Evolutionary conservation across 2,797 vertebrate species (phyloP).

Genomic region (Loris lydekkerianus): DNA sequence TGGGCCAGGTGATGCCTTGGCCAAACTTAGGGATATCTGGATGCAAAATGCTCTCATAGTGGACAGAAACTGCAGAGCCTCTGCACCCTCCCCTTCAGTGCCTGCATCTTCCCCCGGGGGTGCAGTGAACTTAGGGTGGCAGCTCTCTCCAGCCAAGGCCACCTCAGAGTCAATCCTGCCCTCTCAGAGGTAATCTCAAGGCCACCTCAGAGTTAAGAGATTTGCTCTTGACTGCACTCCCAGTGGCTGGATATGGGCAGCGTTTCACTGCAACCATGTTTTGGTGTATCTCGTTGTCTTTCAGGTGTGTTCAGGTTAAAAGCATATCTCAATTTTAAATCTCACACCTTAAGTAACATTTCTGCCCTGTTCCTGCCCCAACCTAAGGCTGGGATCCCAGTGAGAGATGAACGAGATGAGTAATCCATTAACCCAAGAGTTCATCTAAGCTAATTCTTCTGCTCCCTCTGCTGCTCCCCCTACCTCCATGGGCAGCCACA

Average conservation of each 20-base stretch:
- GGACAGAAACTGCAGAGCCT: not conserved
- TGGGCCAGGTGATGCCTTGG: not conserved
- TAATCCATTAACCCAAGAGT: not conserved
- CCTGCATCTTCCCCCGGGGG: not conserved
- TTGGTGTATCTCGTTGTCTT: not conserved
- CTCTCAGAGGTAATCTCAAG: no score
- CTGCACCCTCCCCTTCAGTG: not conserved
- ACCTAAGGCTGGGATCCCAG: not conserved
- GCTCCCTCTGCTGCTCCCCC: not conserved
- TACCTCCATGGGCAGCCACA: not conserved
- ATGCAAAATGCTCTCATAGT: not conserved
- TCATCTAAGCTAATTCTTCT: not conserved
- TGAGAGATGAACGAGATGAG: no score
- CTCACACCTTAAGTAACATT: not conserved
- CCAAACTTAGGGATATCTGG: not conserved
- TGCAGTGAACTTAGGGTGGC: not conserved
- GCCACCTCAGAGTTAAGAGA: not conserved
- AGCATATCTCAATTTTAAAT: not conserved
- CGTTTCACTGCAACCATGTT: not conserved
- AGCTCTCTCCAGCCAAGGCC: not conserved
- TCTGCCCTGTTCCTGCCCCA: not conserved
- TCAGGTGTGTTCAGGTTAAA: not conserved
- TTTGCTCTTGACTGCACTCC: not conserved
- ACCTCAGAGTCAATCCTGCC: not conserved
- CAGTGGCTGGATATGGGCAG: not conserved